Evolutionary conservation across 92 coral and sea anemone genomes (phyloP), one percentile per base, ranked within the genome.

Genomic region (Heteractis magnifica): DNA sequence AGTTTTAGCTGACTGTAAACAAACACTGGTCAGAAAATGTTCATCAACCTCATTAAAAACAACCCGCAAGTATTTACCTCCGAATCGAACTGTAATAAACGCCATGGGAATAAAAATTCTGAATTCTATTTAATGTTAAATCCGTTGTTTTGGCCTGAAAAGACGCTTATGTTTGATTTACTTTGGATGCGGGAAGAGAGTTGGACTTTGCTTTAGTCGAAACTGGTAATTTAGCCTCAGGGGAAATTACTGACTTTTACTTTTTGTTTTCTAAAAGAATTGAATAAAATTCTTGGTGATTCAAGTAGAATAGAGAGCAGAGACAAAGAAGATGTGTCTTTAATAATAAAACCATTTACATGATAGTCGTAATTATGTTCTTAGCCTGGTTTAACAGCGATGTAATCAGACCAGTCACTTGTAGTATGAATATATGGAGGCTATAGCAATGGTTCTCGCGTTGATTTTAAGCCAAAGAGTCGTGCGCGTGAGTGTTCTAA

Each of bases 31-130:
- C 44, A 34, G 44, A 34, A 34, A 34, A 34, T 34, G 44, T 34
- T 34, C 3, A 34, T 34, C 44, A 34, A 34, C 44, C 1, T 34
- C 44, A 34, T 34, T 34, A 34, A 34, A 6, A 34, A 6, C 77
- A 74, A 74, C 7, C 12, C 10, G 2, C 21, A 76, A 14, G 21
- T 50, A 9, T 11, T 19, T 84, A 93, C 97, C 97, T 56, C 97
- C 97, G 86, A 93, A 93, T 55, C 90, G 89, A 51, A 93, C 97
- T 11, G 97, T 91, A 48, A 93, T 93, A 18, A 93, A 93, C 3
- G 93, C 91, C 97, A 93, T 93, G 51, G 13, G 49, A 68, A 26
- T 18, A 20, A 21, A 70, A 20, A 6, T 70, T 20, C 49, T 70
- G 44, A 20, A 14, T 41, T 70, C 10, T 7, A 70, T 10, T 70